Evolutionary conservation across 1,140 invertebrate species (phyloP).

Genomic region (Apocrypta bakeri): DNA sequence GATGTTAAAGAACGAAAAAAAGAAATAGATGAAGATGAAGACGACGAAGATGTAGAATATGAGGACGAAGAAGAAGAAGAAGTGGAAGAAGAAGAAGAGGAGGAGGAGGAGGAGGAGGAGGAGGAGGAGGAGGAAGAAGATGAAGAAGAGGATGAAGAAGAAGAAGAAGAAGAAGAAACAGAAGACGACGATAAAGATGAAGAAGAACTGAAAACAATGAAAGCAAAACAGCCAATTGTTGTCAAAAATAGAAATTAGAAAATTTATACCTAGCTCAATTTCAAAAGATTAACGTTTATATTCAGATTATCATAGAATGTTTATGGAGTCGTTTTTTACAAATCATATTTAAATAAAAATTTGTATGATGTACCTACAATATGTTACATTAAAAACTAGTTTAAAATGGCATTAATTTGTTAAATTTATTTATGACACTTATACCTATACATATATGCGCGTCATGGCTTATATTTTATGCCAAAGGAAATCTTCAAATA

Average conservation of each 20-base stretch:
- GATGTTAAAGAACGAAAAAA: slow-evolving; percentile 18
- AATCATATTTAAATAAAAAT: slow-evolving; percentile 41
- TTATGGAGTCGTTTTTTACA: slow-evolving; percentile 46
- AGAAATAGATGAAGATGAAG: slow-evolving; percentile 11
- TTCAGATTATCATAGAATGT: slow-evolving; percentile 30
- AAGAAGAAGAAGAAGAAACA: slow-evolving; percentile 56
- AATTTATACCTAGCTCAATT: slow-evolving; percentile 33
- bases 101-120: slow-evolving; percentile 35
- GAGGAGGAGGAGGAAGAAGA: slow-evolving; percentile 18
- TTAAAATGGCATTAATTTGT: slow-evolving; percentile 18
- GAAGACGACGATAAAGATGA: slow-evolving; percentile 59
- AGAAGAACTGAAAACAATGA: slow-evolving; percentile 51
- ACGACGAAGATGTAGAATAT: background rate
- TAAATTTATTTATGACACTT: background rate
- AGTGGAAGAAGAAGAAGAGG: slow-evolving; percentile 34
- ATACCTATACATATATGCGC: slow-evolving; percentile 16
- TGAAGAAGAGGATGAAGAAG: slow-evolving; percentile 56
- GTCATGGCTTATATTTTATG: slow-evolving; percentile 36
- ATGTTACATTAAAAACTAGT: slow-evolving; percentile 39
- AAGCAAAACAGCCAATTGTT: slow-evolving; percentile 22
- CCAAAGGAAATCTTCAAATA: slow-evolving; percentile 12
- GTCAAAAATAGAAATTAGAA: slow-evolving; percentile 38
- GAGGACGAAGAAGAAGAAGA: background rate
- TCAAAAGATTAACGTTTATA: slow-evolving; percentile 30
- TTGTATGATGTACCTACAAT: background rate